Evolutionary conservation across 2,797 vertebrate species (phyloP).

Genomic region (Adrianichthys oophorus): DNA sequence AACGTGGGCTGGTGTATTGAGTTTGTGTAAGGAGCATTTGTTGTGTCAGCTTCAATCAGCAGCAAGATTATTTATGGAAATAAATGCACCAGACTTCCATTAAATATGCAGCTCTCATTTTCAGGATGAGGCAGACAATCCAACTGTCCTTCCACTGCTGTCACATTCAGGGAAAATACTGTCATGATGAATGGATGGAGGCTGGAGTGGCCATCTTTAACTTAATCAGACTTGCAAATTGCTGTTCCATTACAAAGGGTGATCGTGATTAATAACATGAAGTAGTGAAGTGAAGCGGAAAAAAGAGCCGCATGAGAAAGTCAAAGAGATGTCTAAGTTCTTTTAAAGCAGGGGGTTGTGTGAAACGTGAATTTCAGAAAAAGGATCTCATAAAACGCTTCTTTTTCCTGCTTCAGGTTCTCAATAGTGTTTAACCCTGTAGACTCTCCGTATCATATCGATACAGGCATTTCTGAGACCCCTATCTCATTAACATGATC

Average conservation of each 20-base stretch:
- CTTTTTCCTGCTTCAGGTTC: too few relatives aligned
- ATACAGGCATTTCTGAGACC: too few relatives aligned
- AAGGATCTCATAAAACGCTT: too few relatives aligned
- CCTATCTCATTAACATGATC: too few relatives aligned
- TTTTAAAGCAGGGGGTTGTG: neutral
- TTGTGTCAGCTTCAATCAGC: conserved; percentile 6
- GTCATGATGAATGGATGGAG: conserved; percentile 36
- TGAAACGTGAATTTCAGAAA: neutral
- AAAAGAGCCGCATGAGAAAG: conserved; percentile 8
- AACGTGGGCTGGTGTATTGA: neutral
- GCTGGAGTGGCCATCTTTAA: conserved; percentile 26
- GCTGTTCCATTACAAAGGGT: conserved; percentile 24
- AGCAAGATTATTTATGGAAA: conserved; percentile 52
- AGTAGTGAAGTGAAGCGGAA: conserved; percentile 9
- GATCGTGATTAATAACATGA: conserved; percentile 28
- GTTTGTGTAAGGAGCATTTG: conserved; percentile 1
- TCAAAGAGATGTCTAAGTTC: conserved; percentile 12
- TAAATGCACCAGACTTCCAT: conserved; percentile 31
- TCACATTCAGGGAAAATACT: conserved; percentile 24
- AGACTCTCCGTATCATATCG: too few relatives aligned
- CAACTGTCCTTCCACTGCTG: conserved; percentile 30
- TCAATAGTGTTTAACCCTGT: too few relatives aligned
- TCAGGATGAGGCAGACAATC: conserved; percentile 19
- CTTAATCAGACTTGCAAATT: conserved; percentile 38
- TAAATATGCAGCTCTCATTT: conserved; percentile 38